phyloP scores from a whole-genome alignment of 1,140 invertebrate species.

The Geopemphigus sp. region DNA sequence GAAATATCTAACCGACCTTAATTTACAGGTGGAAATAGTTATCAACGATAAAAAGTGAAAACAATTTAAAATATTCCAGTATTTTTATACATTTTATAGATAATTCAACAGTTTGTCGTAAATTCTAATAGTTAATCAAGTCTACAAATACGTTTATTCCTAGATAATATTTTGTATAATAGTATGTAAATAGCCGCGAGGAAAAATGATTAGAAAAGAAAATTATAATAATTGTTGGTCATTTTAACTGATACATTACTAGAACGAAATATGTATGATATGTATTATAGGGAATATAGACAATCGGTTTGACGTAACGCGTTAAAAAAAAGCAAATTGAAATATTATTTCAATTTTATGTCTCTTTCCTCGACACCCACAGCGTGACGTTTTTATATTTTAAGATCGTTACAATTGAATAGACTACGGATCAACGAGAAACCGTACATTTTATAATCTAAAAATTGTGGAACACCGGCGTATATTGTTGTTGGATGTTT shows the following conservation, averaged over 20 bases:
- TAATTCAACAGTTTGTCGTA: neutral
- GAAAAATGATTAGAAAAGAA: neutral
- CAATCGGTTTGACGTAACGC: neutral
- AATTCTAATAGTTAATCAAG: neutral
- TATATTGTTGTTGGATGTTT: conserved; percentile 10
- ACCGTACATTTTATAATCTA: conserved; percentile 16
- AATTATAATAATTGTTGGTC: neutral
- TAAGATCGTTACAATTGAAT: neutral
- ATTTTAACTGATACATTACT: neutral
- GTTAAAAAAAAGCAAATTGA: neutral
- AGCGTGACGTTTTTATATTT: conserved; percentile 1
- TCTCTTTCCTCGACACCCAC: neutral
- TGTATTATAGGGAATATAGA: neutral
- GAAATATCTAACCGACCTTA: neutral
- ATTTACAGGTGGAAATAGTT: conserved; percentile 3
- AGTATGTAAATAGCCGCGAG: neutral
- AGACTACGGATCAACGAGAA: neutral
- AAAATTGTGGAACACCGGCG: neutral
- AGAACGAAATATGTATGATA: neutral
- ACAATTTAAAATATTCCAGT: neutral
- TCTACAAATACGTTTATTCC: neutral
- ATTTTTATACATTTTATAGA: neutral
- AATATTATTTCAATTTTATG: neutral
- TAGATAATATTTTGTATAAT: neutral
- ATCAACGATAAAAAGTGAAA: no score